phyloP scores from a whole-genome alignment of 1,140 invertebrate genomes.

The Heliconius nattereri region DNA sequence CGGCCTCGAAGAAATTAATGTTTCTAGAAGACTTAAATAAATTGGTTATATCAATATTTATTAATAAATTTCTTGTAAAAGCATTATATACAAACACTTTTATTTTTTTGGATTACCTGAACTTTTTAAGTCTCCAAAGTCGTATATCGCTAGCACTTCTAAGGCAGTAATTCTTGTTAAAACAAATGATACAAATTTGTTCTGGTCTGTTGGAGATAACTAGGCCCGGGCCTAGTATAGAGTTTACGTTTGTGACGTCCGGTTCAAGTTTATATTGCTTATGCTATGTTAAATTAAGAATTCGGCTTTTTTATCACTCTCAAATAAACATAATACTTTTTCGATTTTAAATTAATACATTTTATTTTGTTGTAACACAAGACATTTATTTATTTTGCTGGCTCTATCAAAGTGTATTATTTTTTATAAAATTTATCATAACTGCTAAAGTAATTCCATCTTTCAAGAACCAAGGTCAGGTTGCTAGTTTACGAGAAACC shows the following conservation, averaged over 20 bases:
- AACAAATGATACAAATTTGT: slow-evolving; percentile 66
- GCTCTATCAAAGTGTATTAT: too few species aligned
- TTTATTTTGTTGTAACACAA: too few species aligned
- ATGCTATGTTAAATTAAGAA: slow-evolving; percentile 20
- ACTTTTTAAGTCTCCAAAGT: not conserved
- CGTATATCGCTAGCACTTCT: not conserved
- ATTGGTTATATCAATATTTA: not conserved
- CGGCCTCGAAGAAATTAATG: too few species aligned
- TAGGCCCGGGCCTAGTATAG: slow-evolving; percentile 40
- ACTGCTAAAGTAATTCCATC: not conserved
- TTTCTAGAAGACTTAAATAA: not conserved
- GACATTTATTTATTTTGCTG: too few species aligned
- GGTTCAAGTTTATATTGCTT: slow-evolving; percentile 38
- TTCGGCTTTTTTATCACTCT: slow-evolving; percentile 1
- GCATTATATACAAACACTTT: not conserved
- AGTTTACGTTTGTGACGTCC: slow-evolving; percentile 46
- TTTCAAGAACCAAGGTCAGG: not conserved
- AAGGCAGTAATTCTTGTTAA: slow-evolving; percentile 28
- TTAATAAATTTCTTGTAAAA: not conserved
- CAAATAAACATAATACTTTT: too few species aligned
- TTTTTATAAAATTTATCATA: not conserved
- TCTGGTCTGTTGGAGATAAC: slow-evolving; percentile 49
- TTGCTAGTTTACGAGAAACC: not conserved
- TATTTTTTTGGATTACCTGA: not conserved
- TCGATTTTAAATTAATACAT: not conserved